Percentiles rank a stretch among this genome's conserved stretches.
Evolutionary conservation across 2,113 vertebrate genomes (phyloP).

Genomic region (Myodes glareolus): DNA sequence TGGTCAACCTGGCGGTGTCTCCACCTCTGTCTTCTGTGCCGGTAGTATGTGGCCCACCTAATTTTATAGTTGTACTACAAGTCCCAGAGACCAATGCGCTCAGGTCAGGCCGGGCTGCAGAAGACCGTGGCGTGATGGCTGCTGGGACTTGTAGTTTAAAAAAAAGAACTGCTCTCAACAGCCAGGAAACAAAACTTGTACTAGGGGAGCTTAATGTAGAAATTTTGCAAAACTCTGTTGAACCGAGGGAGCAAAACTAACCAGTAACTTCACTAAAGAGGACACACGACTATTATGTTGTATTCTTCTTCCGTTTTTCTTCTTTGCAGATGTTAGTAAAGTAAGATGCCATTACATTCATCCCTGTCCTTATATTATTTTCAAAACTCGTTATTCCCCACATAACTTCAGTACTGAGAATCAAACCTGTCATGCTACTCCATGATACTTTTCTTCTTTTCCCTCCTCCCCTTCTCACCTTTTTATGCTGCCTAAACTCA

Average conservation of each 20-base stretch:
- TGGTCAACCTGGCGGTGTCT: slow-evolving; percentile 34
- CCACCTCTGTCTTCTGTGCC: slow-evolving; percentile 68
- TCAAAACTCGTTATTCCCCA: background rate
- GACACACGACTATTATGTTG: background rate
- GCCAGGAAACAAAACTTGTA: background rate
- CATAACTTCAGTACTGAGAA: background rate
- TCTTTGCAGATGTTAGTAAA: background rate
- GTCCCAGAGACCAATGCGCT: slow-evolving; percentile 31
- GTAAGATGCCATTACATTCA: background rate
- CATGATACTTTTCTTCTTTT: background rate
- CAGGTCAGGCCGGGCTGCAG: background rate
- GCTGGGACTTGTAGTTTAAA: slow-evolving; percentile 61
- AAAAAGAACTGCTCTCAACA: background rate
- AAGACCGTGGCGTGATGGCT: background rate
- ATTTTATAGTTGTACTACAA: slow-evolving; percentile 45
- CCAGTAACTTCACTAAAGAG: background rate
- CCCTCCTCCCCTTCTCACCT: background rate
- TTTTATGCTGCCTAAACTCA: background rate
- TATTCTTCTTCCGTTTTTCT: background rate
- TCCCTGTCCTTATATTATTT: background rate
- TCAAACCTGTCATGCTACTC: background rate
- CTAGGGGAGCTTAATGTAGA: background rate
- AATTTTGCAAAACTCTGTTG: background rate
- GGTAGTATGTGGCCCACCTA: slow-evolving; percentile 50
- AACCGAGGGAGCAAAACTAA: slow-evolving; percentile 11